These are phyloP conservation scores for Eurosta solidaginis DNA, from an alignment of 1,140 invertebrate species.

Conservation along the genomic window DNA sequence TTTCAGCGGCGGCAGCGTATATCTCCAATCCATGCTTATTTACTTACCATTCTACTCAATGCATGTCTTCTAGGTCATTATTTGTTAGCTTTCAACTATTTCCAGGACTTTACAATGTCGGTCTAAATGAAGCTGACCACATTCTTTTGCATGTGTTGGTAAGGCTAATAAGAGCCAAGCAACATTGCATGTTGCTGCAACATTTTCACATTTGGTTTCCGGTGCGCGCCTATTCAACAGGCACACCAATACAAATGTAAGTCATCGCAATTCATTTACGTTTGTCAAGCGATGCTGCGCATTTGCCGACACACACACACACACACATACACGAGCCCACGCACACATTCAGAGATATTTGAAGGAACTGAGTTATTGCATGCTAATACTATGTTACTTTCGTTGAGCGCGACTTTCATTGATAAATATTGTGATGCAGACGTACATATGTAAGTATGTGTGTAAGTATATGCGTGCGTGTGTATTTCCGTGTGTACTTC, in stretches of 20 bases:
- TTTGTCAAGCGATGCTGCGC: too few species aligned
- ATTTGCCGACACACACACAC: not conserved
- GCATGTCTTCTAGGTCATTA: not conserved
- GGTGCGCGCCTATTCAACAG: not conserved
- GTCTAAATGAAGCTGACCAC: not conserved
- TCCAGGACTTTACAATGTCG: not conserved
- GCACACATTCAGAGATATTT: not conserved
- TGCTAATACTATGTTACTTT: not conserved
- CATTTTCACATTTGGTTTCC: not conserved
- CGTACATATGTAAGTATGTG: not conserved
- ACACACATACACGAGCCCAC: not conserved
- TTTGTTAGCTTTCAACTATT: not conserved
- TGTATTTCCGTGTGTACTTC: not conserved
- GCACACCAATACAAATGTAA: too few species aligned
- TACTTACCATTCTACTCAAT: too few species aligned
- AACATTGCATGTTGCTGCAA: conserved; percentile 16
- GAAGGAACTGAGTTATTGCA: not conserved
- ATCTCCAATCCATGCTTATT: too few species aligned
- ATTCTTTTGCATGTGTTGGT: not conserved
- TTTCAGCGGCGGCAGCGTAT: not conserved
- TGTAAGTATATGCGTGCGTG: not conserved
- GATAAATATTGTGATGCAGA: not conserved
- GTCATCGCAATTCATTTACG: too few species aligned
- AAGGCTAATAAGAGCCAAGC: not conserved
- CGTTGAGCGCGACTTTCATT: not conserved